phyloP scores from a whole-genome alignment of 2,113 vertebrate genomes.

The Orthochromis malagaraziensis region DNA sequence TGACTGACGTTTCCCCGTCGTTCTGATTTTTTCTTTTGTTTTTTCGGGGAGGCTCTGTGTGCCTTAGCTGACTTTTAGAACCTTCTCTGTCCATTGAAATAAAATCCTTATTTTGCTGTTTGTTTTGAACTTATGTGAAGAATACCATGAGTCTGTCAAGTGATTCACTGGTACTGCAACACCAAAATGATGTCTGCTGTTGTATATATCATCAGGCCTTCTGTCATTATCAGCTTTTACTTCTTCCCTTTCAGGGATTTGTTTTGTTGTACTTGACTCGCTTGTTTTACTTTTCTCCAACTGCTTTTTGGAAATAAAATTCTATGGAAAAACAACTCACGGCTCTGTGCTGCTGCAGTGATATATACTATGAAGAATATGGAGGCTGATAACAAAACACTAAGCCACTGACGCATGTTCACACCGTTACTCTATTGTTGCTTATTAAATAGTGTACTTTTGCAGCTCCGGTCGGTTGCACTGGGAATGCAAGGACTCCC shows the following conservation, averaged over 20 bases:
- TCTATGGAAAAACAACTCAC: constrained; percentile 20
- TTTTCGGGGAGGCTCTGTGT: constrained; percentile 77
- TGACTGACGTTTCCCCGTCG: constrained; percentile 60
- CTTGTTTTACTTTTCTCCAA: constrained; percentile 81
- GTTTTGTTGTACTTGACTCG: constrained; percentile 56
- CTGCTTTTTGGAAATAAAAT: constrained; percentile 89
- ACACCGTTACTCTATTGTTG: neutral
- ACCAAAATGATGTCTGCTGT: constrained; percentile 85
- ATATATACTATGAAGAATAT: neutral
- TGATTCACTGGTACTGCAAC: constrained; percentile 81
- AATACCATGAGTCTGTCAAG: constrained; percentile 61
- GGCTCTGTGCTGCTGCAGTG: neutral
- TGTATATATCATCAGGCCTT: constrained; percentile 88
- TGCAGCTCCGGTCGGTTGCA: neutral
- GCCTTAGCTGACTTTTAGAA: constrained; percentile 88
- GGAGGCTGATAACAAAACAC: neutral
- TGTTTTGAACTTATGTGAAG: constrained; percentile 41
- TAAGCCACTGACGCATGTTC: neutral
- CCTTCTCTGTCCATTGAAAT: constrained; percentile 77
- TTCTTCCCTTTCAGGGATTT: constrained; percentile 10
- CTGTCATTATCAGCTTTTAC: constrained; percentile 70
- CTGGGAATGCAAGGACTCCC: neutral
- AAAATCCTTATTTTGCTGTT: constrained; percentile 60
- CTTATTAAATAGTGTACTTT: neutral
- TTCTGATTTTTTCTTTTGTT: neutral